Percentiles rank a stretch among this genome's conserved stretches.
These are phyloP conservation scores for Bostrychus sinensis DNA, from an alignment of 2,113 vertebrate species.

Conservation along the genomic window DNA sequence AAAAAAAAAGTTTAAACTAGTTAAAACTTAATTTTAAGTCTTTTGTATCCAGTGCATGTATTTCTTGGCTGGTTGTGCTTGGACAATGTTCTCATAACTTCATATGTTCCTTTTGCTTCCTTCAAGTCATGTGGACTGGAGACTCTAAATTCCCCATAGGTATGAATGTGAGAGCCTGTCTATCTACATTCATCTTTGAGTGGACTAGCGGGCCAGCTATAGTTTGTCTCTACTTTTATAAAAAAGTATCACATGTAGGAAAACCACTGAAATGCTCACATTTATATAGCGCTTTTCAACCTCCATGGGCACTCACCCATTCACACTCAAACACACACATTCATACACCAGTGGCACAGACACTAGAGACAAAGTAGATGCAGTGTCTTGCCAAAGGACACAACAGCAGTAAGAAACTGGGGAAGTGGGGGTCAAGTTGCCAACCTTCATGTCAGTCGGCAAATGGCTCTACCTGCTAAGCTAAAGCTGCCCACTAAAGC, in stretches of 20 bases:
- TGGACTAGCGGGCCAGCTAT: neutral
- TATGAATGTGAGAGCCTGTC: conserved; percentile 23
- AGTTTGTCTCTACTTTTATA: neutral
- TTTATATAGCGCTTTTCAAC: no score
- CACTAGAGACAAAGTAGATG: no score
- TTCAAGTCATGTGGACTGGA: conserved; percentile 31
- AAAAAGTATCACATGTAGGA: conserved; percentile 1
- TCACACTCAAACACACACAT: no score
- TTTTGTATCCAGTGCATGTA: neutral
- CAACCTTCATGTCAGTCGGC: no score
- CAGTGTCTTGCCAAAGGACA: no score
- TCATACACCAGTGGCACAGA: no score
- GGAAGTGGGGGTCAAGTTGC: no score
- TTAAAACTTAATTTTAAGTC: neutral
- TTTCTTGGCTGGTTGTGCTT: neutral
- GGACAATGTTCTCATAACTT: conserved; percentile 21
- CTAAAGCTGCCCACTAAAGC: no score
- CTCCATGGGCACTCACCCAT: no score
- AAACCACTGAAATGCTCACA: conserved; percentile 26
- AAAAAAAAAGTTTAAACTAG: no score
- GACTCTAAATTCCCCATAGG: conserved; percentile 57
- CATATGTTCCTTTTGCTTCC: conserved; percentile 12
- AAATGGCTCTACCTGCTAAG: no score
- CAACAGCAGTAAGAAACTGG: no score
- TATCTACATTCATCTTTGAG: conserved; percentile 26